Evolutionary conservation across 2,113 vertebrate species (phyloP), one percentile per base, ranked within the genome.

Genomic region (Sinosuthora webbiana): DNA sequence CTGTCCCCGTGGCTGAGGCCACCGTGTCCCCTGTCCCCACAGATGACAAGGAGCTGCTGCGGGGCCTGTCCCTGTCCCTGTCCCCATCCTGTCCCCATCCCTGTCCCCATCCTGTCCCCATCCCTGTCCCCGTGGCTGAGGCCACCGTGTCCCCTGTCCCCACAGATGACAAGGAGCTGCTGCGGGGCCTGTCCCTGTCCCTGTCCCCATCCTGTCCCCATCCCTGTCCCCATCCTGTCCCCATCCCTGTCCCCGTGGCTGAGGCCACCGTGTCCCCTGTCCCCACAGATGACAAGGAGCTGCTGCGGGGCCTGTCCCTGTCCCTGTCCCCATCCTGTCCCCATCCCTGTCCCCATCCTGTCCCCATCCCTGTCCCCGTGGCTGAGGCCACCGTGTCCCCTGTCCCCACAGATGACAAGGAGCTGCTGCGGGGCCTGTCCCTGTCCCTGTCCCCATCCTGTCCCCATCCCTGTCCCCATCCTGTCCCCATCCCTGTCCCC

Each of bases 21-120:
- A 11, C 19, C 2, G 4, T 75, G 52, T 89, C n/a, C n/a, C n/a
- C n/a, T n/a, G n/a, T n/a, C 81, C 80, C 87, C 19, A 1, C 93
- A 98, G 98, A 98, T 27, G 98, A 97, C n/a, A 98, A 98, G 17
- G 97, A 97, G 20, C 98, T 98, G 67, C 93, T 98, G 94, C 93
- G 91, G 8, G 98, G 96, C 94, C 94, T 97, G n/a, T n/a, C n/a
- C n/a, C n/a, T n/a, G n/a, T n/a, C 37, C 65, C 64, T 1, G 1
- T 67, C 64, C 80, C 59, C 9, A 0, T 0, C n/a, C n/a, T n/a
- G n/a, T n/a, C 81, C 80, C 87, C 19, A 1, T n/a, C n/a, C n/a
- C n/a, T n/a, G n/a, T n/a, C n/a, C n/a, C n/a, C n/a, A n/a, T n/a
- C n/a, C n/a, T n/a, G n/a, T n/a, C n/a, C n/a, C n/a, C n/a, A n/a